A percentile compares a stretch with the other conserved stretches of the same genome.
phyloP scores from a whole-genome alignment of 1,140 invertebrate genomes.

The Lepidostoma basale region DNA sequence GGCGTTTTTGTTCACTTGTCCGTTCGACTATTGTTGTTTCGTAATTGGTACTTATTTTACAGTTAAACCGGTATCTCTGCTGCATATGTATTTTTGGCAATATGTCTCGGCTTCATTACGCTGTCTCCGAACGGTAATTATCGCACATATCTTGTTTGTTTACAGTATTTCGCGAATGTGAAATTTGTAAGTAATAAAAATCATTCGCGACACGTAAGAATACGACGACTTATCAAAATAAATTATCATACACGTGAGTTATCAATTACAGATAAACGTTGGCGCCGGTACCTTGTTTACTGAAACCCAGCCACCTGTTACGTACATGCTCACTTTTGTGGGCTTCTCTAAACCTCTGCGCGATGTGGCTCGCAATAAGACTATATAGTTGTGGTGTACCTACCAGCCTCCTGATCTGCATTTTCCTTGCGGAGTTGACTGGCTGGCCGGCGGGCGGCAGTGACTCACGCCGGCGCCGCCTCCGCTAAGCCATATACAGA shows the following conservation, averaged over 20 bases:
- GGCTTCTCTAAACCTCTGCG: neutral
- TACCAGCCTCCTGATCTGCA: neutral
- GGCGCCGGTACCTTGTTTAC: no score
- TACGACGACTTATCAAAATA: no score
- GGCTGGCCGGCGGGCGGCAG: neutral
- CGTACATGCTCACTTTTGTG: neutral
- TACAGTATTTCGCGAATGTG: no score
- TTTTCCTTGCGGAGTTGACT: no score
- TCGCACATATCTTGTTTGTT: no score
- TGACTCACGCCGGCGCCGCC: constrained; percentile 3
- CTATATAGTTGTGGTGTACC: neutral
- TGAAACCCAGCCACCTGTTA: neutral
- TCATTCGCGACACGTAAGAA: no score
- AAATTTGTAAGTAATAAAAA: no score
- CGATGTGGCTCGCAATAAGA: neutral
- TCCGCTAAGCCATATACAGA: constrained; percentile 3
- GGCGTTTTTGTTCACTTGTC: constrained; percentile 1
- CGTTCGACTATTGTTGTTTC: constrained; percentile 11
- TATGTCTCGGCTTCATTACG: neutral
- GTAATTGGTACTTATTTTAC: constrained; percentile 24
- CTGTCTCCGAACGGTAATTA: neutral
- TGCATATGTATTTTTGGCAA: neutral
- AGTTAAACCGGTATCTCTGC: constrained; percentile 22
- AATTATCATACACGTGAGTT: no score
- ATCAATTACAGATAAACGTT: no score